Percentiles rank a stretch among this genome's conserved stretches.
phyloP scores from a whole-genome alignment of 2,888 invertebrate species.

The Cancer borealis region DNA sequence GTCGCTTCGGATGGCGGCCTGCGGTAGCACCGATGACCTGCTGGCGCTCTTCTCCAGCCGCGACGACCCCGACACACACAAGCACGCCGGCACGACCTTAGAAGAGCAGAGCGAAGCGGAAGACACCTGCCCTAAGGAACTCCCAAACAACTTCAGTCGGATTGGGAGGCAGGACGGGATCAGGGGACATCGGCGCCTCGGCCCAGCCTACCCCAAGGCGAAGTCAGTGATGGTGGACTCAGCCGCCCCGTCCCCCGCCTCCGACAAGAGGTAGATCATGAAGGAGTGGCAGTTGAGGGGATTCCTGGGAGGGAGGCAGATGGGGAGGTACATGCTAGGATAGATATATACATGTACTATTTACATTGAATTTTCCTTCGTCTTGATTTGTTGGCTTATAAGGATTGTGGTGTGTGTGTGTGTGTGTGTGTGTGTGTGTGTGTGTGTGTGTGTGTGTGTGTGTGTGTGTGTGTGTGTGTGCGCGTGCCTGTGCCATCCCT shows the following conservation, averaged over 20 bases:
- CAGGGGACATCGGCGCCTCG: background rate
- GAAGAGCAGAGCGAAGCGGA: background rate
- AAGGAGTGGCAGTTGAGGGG: background rate
- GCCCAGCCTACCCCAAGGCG: background rate
- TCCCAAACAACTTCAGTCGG: background rate
- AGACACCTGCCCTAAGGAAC: background rate
- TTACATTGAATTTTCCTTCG: background rate
- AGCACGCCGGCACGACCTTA: background rate
- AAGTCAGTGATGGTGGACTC: background rate
- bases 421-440: too few species aligned
- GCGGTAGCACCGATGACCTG: constrained; percentile 52
- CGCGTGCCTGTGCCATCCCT: too few species aligned
- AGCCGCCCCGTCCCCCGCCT: background rate
- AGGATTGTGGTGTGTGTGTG: too few species aligned
- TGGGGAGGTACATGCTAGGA: too few species aligned
- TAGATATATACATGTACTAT: too few species aligned
- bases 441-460: too few species aligned
- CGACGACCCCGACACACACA: background rate
- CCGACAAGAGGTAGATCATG: background rate
- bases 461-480: too few species aligned
- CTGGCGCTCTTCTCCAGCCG: constrained; percentile 54
- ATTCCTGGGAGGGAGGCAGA: background rate
- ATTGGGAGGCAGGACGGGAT: background rate
- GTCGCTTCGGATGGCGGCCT: background rate
- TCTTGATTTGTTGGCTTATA: background rate